Evolutionary conservation across 2,888 invertebrate species (phyloP).

Genomic region (Drosophila austrosaltans): DNA sequence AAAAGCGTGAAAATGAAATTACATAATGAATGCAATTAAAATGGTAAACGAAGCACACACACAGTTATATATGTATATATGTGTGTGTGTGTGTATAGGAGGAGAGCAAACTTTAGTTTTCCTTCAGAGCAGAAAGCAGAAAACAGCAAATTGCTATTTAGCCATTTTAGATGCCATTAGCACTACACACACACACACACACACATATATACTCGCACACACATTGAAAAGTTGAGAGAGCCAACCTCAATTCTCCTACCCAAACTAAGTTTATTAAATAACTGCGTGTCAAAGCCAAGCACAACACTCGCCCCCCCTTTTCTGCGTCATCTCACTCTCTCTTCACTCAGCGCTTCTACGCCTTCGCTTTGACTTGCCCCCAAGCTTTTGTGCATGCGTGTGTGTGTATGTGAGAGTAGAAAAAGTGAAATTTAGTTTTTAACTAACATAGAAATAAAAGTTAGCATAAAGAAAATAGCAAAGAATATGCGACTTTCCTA

Average conservation of each 20-base stretch:
- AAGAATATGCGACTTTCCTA: background rate
- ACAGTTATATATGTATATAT: slow-evolving; percentile 15
- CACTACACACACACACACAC: slow-evolving; percentile 43
- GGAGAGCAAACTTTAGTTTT: slow-evolving; percentile 16
- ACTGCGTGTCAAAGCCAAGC: slow-evolving; percentile 66
- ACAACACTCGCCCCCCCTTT: slow-evolving; percentile 15
- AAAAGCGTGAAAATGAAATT: slow-evolving; percentile 76
- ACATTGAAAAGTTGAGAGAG: slow-evolving; percentile 32
- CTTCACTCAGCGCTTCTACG: background rate
- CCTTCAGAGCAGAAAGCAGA: slow-evolving; percentile 51
- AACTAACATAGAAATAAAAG: slow-evolving; percentile 29
- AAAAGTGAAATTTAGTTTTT: slow-evolving; percentile 67
- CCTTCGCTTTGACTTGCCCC: slow-evolving; percentile 49
- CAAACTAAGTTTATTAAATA: slow-evolving; percentile 71
- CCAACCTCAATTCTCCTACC: slow-evolving; percentile 7
- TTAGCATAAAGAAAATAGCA: background rate
- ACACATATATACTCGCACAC: slow-evolving; percentile 23
- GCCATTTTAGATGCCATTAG: slow-evolving; percentile 80
- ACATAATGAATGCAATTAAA: slow-evolving; percentile 79
- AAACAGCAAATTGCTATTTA: slow-evolving; percentile 79
- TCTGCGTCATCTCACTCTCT: slow-evolving; percentile 15
- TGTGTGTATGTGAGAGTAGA: slow-evolving; percentile 24
- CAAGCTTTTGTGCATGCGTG: slow-evolving; percentile 13
- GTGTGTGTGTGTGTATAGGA: slow-evolving; percentile 3
- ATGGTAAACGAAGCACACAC: slow-evolving; percentile 54